phyloP scores from a whole-genome alignment of 2,888 invertebrate genomes.

The Pemphredon lugubris region DNA sequence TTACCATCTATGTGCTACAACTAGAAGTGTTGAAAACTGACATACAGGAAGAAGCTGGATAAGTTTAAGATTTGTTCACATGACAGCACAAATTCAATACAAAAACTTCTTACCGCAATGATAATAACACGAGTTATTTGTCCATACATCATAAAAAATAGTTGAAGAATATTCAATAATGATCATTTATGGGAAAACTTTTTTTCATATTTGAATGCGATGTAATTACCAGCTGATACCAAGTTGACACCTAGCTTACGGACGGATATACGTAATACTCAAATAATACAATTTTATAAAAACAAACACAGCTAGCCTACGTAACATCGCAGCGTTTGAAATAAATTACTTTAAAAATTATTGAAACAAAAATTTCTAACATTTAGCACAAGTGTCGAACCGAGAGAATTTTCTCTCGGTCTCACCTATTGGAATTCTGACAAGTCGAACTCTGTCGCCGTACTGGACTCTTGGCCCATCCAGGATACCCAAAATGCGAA shows the following conservation, averaged over 20 bases:
- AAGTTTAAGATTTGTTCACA: too few relatives aligned
- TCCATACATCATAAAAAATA: too few relatives aligned
- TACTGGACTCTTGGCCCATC: conserved; percentile 69
- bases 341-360: conserved; percentile 31
- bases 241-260: too few relatives aligned
- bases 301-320: neutral
- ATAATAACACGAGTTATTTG: neutral
- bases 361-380: conserved; percentile 13
- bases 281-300: too few relatives aligned
- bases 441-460: conserved; percentile 69
- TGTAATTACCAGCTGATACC: too few relatives aligned
- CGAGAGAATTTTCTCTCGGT: conserved; percentile 60
- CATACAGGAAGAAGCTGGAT: too few relatives aligned
- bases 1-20: too few relatives aligned
- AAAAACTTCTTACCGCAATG: neutral
- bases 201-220: too few relatives aligned
- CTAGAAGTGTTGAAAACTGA: too few relatives aligned
- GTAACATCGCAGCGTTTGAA: neutral
- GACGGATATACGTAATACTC: too few relatives aligned
- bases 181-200: too few relatives aligned
- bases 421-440: conserved; percentile 77
- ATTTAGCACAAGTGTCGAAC: conserved; percentile 53
- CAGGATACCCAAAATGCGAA: conserved; percentile 74
- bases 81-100: neutral
- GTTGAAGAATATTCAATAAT: too few relatives aligned